Evolutionary conservation across 1,140 invertebrate genomes (phyloP), one percentile per base, ranked within the genome.

Genomic region (Drosophila pseudoananassae): DNA sequence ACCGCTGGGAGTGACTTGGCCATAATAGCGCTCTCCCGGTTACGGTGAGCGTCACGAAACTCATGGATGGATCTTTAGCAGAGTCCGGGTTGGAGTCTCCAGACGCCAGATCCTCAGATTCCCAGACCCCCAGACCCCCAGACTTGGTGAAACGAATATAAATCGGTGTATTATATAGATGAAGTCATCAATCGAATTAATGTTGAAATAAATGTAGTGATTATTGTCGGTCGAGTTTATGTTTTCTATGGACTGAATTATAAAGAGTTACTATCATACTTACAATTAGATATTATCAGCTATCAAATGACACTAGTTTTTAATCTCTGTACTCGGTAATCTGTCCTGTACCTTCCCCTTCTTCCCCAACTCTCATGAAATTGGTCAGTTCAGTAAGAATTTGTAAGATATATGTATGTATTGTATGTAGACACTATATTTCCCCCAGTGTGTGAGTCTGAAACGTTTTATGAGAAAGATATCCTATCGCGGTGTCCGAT

Each of bases 161-260:
- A 12, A 27, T 31, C 27, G 31, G 58, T 33, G 23, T 31, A 64
- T 40, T 40, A 40, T 40, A 40, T 14, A 14, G 4, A 14, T 15
- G 38, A 46, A n/a, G 15, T 10, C 55, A 33, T 57, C 55, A 33
- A 57, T 57, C 55, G 55, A 57, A 57, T 46, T 57, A 45, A 47
- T 63, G 57, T 50, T 65, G 63, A 61, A 33, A 46, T 66, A 63
- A 66, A 66, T 66, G 58, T 66, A 65, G 58, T 31, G 31, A 31
- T 63, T 33, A 29, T 63, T 65, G 63, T 65, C 55, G 20, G 31
- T 40, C 38, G 38, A 40, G 57, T 65, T 50, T 65, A 43, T 59
- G 61, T 66, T 63, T 61, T 66, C 33, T 50, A 63, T 66, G 50
- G 63, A 66, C 59, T 66, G 63, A 66, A 66, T 60, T 64, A 66